Evolutionary conservation across 2,888 invertebrate genomes (phyloP).

Genomic region (Parasteatoda lunata): DNA sequence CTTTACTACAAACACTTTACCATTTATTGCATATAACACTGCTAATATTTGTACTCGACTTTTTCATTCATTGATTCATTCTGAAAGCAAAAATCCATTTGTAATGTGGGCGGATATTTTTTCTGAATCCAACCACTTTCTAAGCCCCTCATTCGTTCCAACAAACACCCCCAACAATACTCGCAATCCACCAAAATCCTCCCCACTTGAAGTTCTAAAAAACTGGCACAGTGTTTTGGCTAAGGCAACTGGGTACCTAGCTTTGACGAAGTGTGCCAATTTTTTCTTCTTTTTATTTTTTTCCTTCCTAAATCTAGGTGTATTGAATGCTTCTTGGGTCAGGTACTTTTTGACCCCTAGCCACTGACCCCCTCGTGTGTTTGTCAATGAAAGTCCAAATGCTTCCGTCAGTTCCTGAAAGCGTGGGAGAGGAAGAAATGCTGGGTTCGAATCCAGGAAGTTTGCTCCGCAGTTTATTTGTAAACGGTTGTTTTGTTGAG

Average conservation of each 20-base stretch:
- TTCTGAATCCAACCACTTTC: constrained; percentile 21
- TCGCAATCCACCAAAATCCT: neutral
- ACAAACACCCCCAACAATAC: constrained; percentile 28
- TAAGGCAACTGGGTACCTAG: neutral
- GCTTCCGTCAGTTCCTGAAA: constrained; percentile 4
- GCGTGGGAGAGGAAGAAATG: constrained; percentile 46
- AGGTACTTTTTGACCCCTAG: constrained; percentile 59
- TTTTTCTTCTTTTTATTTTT: neutral
- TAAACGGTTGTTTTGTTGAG: constrained; percentile 37
- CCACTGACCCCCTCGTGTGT: constrained; percentile 35
- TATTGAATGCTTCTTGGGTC: constrained; percentile 46
- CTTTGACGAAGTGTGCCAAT: constrained; percentile 4
- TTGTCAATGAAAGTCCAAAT: neutral
- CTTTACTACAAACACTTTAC: neutral
- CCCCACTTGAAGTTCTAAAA: neutral
- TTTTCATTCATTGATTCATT: constrained; percentile 19
- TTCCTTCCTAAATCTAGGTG: neutral
- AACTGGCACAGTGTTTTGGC: neutral
- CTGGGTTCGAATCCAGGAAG: constrained; percentile 17
- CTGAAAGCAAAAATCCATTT: constrained; percentile 9
- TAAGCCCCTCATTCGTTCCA: constrained; percentile 45
- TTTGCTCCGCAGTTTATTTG: constrained; percentile 55
- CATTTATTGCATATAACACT: constrained; percentile 23
- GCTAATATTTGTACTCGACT: constrained; percentile 40
- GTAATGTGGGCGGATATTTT: constrained; percentile 33